phyloP scores from a whole-genome alignment of 2,113 vertebrate species.

The Hydropotes inermis region DNA sequence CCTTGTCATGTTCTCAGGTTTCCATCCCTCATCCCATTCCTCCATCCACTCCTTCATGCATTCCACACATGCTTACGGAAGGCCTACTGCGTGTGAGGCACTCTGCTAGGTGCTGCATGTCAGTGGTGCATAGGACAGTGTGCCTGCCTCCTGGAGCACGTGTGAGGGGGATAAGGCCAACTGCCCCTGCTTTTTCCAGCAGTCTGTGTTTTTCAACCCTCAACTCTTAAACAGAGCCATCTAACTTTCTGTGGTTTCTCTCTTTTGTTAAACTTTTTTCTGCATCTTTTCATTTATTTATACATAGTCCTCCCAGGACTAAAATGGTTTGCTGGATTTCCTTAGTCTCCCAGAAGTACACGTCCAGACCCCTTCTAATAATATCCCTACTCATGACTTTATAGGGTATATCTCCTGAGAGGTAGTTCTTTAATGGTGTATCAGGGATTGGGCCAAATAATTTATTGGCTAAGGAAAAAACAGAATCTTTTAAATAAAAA shows the following conservation, averaged over 20 bases:
- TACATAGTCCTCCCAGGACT: background rate
- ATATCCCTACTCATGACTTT: background rate
- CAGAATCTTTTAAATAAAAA: background rate
- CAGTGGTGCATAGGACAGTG: background rate
- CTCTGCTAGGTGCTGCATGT: background rate
- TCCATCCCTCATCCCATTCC: background rate
- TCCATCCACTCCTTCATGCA: background rate
- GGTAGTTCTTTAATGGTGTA: background rate
- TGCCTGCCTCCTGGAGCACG: background rate
- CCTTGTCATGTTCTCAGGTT: background rate
- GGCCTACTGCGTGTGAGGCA: too few species aligned
- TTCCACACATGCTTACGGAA: background rate
- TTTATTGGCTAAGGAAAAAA: background rate
- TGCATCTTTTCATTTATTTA: background rate
- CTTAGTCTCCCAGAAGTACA: background rate
- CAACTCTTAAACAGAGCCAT: background rate
- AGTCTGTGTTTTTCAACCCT: background rate
- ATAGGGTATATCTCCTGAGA: background rate
- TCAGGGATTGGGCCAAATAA: background rate
- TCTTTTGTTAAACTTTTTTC: background rate
- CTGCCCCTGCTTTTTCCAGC: background rate
- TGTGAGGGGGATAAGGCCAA: too few species aligned
- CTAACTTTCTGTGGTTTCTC: rapidly evolving
- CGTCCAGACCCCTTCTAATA: too few species aligned
- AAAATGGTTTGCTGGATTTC: background rate